Evolutionary conservation across 2,888 invertebrate genomes (phyloP).

Genomic region (Rhagonycha fulva): DNA sequence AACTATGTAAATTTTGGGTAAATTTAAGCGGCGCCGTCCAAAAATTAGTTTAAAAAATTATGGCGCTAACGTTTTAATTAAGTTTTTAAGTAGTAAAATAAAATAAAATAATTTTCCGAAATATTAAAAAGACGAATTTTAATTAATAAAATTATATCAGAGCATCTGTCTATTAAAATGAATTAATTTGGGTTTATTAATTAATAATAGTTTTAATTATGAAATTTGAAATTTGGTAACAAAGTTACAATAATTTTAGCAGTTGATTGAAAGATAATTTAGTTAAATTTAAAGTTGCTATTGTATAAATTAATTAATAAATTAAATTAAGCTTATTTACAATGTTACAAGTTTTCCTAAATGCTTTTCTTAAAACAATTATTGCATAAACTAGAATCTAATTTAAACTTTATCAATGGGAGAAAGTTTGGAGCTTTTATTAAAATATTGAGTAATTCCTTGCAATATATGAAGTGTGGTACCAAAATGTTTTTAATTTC

Average conservation of each 20-base stretch:
- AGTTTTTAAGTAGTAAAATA: background rate
- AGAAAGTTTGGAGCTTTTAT: constrained; percentile 1
- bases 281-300: background rate
- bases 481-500: background rate
- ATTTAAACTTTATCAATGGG: constrained; percentile 6
- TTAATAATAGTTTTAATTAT: background rate
- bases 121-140: background rate
- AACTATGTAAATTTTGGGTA: background rate
- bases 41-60: background rate
- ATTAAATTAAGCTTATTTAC: constrained; percentile 3
- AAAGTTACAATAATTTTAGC: background rate
- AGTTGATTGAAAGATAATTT: background rate
- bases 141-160: background rate
- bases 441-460: background rate
- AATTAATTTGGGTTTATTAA: background rate
- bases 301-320: constrained; percentile 1
- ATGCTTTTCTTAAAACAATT: background rate
- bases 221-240: background rate
- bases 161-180: background rate
- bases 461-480: background rate
- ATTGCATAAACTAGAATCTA: background rate
- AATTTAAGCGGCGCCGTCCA: background rate
- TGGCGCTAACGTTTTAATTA: background rate
- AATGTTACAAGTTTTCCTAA: background rate
- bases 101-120: background rate